Evolutionary conservation across 2,797 vertebrate genomes (phyloP).

Genomic region (Xerus rutilus): DNA sequence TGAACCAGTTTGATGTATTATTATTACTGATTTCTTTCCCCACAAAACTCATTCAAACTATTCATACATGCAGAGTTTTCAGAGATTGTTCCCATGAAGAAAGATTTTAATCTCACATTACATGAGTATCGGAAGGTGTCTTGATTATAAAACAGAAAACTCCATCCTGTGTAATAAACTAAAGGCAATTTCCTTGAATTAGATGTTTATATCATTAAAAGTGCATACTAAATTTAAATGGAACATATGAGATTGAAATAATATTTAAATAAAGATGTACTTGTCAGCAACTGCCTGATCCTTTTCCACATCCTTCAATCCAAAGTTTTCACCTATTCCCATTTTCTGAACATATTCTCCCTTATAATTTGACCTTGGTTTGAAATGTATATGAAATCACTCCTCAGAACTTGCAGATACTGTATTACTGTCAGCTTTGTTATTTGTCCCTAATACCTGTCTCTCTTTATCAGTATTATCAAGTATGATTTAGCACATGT

Average conservation of each 20-base stretch:
- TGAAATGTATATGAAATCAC: not conserved
- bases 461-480: not conserved
- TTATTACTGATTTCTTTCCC: not conserved
- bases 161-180: not conserved
- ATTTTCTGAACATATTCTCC: not conserved
- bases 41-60: not conserved
- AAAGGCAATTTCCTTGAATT: not conserved
- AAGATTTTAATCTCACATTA: not conserved
- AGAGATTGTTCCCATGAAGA: not conserved
- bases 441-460: not conserved
- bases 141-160: constrained; percentile 3
- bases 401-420: not conserved
- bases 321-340: not conserved
- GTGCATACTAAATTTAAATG: not conserved
- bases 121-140: not conserved
- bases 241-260: not conserved
- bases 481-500: not conserved
- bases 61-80: not conserved
- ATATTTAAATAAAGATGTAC: not conserved
- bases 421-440: not conserved
- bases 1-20: not conserved
- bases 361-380: not conserved
- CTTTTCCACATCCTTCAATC: constrained; percentile 14
- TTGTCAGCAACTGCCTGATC: not conserved
- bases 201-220: constrained; percentile 31